A percentile compares a stretch with the other conserved stretches of the same genome.
These are phyloP conservation scores for Zele albiditarsus DNA, from an alignment of 2,888 invertebrate species.

Conservation along the genomic window DNA sequence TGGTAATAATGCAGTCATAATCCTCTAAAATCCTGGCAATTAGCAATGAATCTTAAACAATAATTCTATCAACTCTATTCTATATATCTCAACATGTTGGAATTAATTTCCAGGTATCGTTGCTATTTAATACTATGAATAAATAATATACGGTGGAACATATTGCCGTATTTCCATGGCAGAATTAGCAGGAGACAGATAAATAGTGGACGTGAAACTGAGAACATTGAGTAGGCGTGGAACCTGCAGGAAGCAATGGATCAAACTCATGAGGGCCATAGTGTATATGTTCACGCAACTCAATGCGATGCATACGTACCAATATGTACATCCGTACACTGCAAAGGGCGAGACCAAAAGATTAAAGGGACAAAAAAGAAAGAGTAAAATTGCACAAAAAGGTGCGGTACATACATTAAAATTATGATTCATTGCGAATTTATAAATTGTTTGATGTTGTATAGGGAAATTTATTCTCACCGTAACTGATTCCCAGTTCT, in stretches of 20 bases:
- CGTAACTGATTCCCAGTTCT: slow-evolving; percentile 65
- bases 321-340: slow-evolving; percentile 20
- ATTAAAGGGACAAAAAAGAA: neutral
- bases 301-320: slow-evolving; percentile 19
- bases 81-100: neutral
- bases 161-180: slow-evolving; percentile 58
- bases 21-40: neutral
- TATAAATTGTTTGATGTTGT: neutral
- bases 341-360: neutral
- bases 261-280: slow-evolving; percentile 61
- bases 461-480: slow-evolving; percentile 53
- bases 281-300: slow-evolving; percentile 28
- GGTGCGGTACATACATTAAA: neutral
- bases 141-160: slow-evolving; percentile 40
- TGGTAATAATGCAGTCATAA: neutral
- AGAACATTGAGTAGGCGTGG: slow-evolving; percentile 69
- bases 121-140: neutral
- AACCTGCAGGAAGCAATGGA: slow-evolving; percentile 70
- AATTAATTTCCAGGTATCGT: neutral
- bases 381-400: neutral
- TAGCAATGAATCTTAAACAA: neutral
- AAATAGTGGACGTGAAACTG: slow-evolving; percentile 61
- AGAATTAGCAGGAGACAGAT: slow-evolving; percentile 66
- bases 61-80: neutral
- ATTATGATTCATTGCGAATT: neutral